Evolutionary conservation across 2,113 vertebrate species (phyloP), one percentile per base, ranked within the genome.

Genomic region (Pelodiscus sinensis): DNA sequence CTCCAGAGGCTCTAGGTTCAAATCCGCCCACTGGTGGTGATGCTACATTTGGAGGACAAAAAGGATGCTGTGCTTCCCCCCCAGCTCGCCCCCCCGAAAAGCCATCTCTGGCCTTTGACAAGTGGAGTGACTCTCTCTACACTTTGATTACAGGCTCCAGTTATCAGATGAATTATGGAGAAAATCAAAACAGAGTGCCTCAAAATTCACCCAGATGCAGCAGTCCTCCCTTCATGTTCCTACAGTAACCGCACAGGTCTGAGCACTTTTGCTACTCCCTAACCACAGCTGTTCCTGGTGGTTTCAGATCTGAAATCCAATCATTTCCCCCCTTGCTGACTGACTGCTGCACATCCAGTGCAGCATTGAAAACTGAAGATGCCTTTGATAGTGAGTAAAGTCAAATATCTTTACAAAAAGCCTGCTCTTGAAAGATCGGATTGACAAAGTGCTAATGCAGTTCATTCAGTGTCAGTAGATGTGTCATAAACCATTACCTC

Each of bases 401-500:
- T 87, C 96, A 95, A 93, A 84, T 6, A 81, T 11, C 57, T 54
- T 84, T 97, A 79, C 50, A 90, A 83, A 92, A 87, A 95, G 81
- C 85, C 93, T 90, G 87, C 68, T 86, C 77, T 87, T 31, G 24
- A 44, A 55, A 94, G 95, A 92, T 83, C 83, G 80, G 92, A 96
- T 87, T 89, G 89, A 96, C 94, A 95, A 94, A 65, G 90, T 6
- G 87, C 81, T 97, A 93, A 95, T 13, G 85, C 22, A 81, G 79
- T n/a, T 94, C 65, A 11, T 91, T 65, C 83, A 50, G 87, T 56
- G 79, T 94, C 95, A 96, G 95, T 95, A 92, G 81, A 95, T 78
- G 71, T 93, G 96, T 96, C 97, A 71, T 84, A 92, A 96, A 85
- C 54, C 87, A 86, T 96, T 92, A 94, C 94, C 90, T 81, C 82